Base-by-base conservation (phyloP, 2,113 vertebrate species). In the Lutjanus erythropterus region DNA sequence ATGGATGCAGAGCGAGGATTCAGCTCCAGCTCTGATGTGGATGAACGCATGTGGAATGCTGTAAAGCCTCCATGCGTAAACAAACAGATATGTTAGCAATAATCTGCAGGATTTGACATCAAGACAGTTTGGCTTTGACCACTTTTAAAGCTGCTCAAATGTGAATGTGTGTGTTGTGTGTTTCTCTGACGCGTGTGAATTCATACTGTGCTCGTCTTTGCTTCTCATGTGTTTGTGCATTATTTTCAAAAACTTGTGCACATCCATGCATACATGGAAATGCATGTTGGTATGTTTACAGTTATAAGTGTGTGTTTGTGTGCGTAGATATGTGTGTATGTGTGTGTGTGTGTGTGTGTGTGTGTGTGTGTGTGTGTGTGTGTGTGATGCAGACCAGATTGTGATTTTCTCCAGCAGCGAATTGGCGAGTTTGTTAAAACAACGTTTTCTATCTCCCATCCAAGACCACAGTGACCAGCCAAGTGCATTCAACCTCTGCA, bases 61-160 rank as follows among this genome's bases (percentile, higher is more conserved):
- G 58, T 53, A 49, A 11, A 80, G 44, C 15, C 71, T 58, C 27
- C 46, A 33, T 1, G n/a, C 19, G 23, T 72, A 83, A 85, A 85
- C 69, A 86, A 80, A 86, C 81, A 84, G 69, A 88, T 27, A 73
- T 74, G 66, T 83, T 80, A 58, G 25, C 69, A 85, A 75, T 78
- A 78, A 87, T 56, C 1, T 55, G 74, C 10, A 27, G 66, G 59
- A 75, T 50, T 46, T 15, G 0, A 31, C 53, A 25, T 74, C 71
- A 44, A 69, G 76, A 84, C 25, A 3, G 21, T 65, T 64, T 58
- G 49, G 50, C 75, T 70, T 44, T 9, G 62, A 80, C 76, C 41
- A 11, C 39, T 9, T 5, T 25, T 2, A 65, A 33, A 37, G n/a
- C 11, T 42, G n/a, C 27, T 58, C 18, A 44, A 15, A 33, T 55